These are phyloP conservation scores for Macroglossus sobrinus DNA, from an alignment of 2,113 vertebrate species.

Conservation along the genomic window DNA sequence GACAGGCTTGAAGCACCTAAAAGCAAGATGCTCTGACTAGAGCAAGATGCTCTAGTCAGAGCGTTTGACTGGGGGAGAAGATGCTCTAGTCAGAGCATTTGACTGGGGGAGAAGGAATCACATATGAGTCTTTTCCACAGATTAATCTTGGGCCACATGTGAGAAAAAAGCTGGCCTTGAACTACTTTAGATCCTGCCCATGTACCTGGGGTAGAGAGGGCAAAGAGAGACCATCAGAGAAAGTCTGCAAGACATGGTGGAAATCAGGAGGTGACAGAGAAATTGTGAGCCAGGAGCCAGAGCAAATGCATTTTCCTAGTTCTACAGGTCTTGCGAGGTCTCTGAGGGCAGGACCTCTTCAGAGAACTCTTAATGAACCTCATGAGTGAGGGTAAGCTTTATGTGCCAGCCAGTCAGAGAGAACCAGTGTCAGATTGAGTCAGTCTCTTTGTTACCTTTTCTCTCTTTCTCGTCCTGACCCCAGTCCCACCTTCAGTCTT, in stretches of 20 bases:
- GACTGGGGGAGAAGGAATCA: neutral
- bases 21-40: neutral
- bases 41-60: neutral
- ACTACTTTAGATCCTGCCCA: neutral
- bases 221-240: neutral
- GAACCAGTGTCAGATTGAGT: neutral
- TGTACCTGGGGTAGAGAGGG: neutral
- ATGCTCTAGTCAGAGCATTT: too few relatives aligned
- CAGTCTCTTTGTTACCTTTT: neutral
- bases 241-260: neutral
- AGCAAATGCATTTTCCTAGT: neutral
- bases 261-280: neutral
- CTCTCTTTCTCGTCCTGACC: neutral
- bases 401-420: neutral
- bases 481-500: neutral
- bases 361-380: neutral
- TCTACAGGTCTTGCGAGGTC: neutral
- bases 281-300: neutral
- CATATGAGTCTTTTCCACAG: neutral
- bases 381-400: neutral
- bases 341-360: neutral
- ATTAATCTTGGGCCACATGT: neutral
- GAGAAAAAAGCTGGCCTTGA: neutral
- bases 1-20: neutral
- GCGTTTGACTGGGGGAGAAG: neutral